Evolutionary conservation across 2,113 vertebrate genomes (phyloP), one percentile per base, ranked within the genome.

Genomic region (Pedionomus torquatus): DNA sequence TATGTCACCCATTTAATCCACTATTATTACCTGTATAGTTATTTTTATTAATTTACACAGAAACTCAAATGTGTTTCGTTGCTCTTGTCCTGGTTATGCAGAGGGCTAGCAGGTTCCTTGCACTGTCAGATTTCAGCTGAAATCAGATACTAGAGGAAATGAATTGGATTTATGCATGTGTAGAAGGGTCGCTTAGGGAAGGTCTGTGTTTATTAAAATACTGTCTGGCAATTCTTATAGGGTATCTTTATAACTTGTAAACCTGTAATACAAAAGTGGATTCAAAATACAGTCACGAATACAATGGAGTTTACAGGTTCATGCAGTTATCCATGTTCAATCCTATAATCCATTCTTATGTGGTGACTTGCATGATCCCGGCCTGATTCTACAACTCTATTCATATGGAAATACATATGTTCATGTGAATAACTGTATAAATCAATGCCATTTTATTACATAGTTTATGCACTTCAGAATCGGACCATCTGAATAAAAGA

Each of bases 91-190:
- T 76, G 30, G 10, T 44, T 91, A 20, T 55, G 19, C 46, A 71
- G 68, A 21, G 26, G 12, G 24, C 7, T 71, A 52, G 41, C 35
- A 87, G 31, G 20, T 35, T 81, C 54, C 83, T 75, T 49, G 19
- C 33, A 46, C 58, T 74, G 75, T 35, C 57, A 72, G 39, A 23
- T 66, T 94, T 68, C 61, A 83, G 75, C 63, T 83, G 96, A 81
- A 96, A 92, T 94, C 68, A 72, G 44, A 92, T 37, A 70, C 82
- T 54, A 30, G 79, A 86, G 88, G 96, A 95, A 96, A 96, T 87
- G 37, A 93, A 31, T 2, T 82, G 30, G 33, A 72, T 81, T 90
- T 82, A 20, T 54, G 43, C 1, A 2, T 41, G 43, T 52, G 60
- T 41, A 17, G 60, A 92, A 84, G 55, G 23, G 35, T 44, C 87